These are phyloP conservation scores for Steinernema carpocapsae DNA, from an alignment of 2,888 invertebrate genomes.

Conservation along the genomic window DNA sequence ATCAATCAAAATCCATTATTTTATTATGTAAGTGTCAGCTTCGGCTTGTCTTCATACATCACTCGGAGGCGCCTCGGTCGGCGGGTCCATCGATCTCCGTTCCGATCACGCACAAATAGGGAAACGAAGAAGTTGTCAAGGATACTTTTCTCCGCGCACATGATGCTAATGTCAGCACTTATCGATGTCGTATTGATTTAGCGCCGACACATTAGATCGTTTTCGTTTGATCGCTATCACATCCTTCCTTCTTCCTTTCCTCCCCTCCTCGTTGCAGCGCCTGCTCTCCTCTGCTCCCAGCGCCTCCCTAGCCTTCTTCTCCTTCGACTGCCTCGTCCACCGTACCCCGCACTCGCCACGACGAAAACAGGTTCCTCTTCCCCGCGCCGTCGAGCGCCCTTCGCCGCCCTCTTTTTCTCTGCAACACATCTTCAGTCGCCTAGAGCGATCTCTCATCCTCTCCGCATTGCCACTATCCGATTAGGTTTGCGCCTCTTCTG, in stretches of 20 bases:
- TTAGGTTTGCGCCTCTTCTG: constrained; percentile 20
- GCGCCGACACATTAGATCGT: constrained; percentile 30
- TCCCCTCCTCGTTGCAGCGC: not conserved
- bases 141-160: constrained; percentile 13
- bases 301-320: not conserved
- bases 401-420: constrained; percentile 34
- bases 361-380: constrained; percentile 30
- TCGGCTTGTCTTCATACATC: not conserved
- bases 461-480: constrained; percentile 12
- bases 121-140: constrained; percentile 31
- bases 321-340: constrained; percentile 5
- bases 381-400: not conserved
- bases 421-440: constrained; percentile 14
- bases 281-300: not conserved
- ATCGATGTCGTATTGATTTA: constrained; percentile 35
- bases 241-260: not conserved
- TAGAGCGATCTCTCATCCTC: constrained; percentile 28
- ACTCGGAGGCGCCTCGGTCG: not conserved
- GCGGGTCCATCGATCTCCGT: constrained; percentile 10
- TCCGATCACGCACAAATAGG: not conserved
- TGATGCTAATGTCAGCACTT: constrained; percentile 27
- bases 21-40: constrained; percentile 9
- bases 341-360: constrained; percentile 3
- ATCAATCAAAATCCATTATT: constrained; percentile 22
- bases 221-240: constrained; percentile 35